Percentiles rank a stretch among this genome's conserved stretches.
Conservation (phyloP, 2,797 vertebrate species). For the Coreius guichenoti region DNA sequence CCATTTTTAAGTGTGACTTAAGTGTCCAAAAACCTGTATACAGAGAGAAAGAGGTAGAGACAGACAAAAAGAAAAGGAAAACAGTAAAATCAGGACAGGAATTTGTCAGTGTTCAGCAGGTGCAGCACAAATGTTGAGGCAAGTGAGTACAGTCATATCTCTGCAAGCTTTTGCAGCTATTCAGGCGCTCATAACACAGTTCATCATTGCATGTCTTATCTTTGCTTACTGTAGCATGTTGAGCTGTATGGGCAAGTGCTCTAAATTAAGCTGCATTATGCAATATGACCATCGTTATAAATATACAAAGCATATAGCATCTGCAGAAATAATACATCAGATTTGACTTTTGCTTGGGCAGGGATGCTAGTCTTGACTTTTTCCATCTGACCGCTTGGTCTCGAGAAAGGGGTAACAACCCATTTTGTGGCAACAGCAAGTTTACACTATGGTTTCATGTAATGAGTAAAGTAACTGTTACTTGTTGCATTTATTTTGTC, state of each 20-base stretch:
- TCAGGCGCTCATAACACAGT: constrained; percentile 14
- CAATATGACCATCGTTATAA: not conserved
- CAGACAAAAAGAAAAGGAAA: constrained; percentile 31
- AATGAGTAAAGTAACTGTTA: not conserved
- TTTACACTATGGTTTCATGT: constrained; percentile 11
- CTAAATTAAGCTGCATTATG: not conserved
- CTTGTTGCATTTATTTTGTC: not conserved
- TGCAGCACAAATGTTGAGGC: constrained; percentile 43
- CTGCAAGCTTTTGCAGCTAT: constrained; percentile 20
- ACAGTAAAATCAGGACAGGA: constrained; percentile 23
- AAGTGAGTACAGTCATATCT: constrained; percentile 42
- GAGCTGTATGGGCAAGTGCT: not conserved
- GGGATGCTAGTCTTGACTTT: not conserved
- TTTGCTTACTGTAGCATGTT: constrained; percentile 20
- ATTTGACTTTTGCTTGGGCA: not conserved
- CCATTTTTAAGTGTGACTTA: not conserved
- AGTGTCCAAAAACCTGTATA: constrained; percentile 2
- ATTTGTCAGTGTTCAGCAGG: constrained; percentile 45
- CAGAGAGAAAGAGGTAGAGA: constrained; percentile 11
- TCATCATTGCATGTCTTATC: not conserved
- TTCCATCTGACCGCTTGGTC: constrained; percentile 28
- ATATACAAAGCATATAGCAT: not conserved
- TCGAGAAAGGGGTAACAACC: constrained; percentile 67
- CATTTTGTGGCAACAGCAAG: constrained; percentile 53
- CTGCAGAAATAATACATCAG: constrained; percentile 3